A percentile compares a stretch with the other conserved stretches of the same genome.
Conservation (phyloP, 2,888 invertebrate species). For the Pachycephus smyrnensis region DNA sequence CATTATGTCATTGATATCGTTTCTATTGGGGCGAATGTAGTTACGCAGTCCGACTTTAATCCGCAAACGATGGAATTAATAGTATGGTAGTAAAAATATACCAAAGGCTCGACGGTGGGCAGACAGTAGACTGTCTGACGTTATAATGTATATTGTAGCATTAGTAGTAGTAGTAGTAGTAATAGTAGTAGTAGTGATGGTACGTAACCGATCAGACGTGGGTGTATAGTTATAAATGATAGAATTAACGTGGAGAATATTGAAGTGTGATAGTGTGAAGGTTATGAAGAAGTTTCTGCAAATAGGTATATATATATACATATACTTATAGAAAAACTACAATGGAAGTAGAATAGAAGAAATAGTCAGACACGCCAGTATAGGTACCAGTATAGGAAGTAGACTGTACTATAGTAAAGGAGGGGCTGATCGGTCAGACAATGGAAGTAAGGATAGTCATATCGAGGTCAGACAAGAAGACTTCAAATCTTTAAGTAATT, state of each 20-base stretch:
- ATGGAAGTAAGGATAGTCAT: not conserved
- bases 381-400: not conserved
- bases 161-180: not conserved
- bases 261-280: not conserved
- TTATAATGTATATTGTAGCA: not conserved
- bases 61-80: not conserved
- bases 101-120: not conserved
- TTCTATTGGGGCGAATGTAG: not conserved
- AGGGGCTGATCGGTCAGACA: conserved; percentile 38
- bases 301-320: not conserved
- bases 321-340: not conserved
- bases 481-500: not conserved
- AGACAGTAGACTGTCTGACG: not conserved
- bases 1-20: not conserved
- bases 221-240: not conserved
- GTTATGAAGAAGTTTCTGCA: not conserved
- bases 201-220: not conserved
- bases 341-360: not conserved
- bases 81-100: not conserved
- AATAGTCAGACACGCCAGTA: not conserved
- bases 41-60: not conserved
- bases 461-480: not conserved
- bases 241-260: not conserved
- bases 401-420: not conserved
- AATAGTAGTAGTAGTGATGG: not conserved